A percentile compares a stretch with the other conserved stretches of the same genome.
Evolutionary conservation across 1,140 invertebrate species (phyloP).

Genomic region (Rhagoletis pomonella): DNA sequence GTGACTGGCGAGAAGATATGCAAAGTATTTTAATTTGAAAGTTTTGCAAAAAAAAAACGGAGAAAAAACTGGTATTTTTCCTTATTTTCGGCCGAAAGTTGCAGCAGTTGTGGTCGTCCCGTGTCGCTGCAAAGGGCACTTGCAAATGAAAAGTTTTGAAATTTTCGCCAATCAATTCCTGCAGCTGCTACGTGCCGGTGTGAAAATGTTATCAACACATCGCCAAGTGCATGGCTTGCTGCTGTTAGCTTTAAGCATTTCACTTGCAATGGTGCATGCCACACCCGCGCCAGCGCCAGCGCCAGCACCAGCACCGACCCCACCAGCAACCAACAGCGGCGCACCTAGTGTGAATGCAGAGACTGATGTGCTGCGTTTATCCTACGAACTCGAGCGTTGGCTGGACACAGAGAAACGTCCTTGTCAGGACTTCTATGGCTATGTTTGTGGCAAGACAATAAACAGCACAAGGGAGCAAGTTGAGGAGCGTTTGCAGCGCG

Average conservation of each 20-base stretch:
- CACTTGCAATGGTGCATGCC: not conserved
- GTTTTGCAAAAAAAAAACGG: not conserved
- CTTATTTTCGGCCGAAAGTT: too few species aligned
- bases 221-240: not conserved
- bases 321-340: not conserved
- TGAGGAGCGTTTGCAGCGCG: conserved; percentile 57
- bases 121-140: too few species aligned
- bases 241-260: not conserved
- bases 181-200: not conserved
- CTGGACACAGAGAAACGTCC: conserved; percentile 62
- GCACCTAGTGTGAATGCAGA: conserved; percentile 57
- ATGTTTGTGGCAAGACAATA: conserved; percentile 64
- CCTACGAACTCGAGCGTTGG: conserved; percentile 63
- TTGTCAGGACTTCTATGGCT: conserved; percentile 68
- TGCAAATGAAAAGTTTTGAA: not conserved
- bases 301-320: not conserved
- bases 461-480: conserved; percentile 60
- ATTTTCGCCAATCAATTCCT: not conserved
- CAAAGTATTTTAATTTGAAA: conserved; percentile 50
- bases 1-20: not conserved
- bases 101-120: too few species aligned
- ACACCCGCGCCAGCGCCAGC: not conserved
- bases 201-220: conserved; percentile 11
- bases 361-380: conserved; percentile 65
- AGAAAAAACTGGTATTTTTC: not conserved